These are phyloP conservation scores for Anniella stebbinsi DNA, from an alignment of 2,797 vertebrate species.

Conservation along the genomic window DNA sequence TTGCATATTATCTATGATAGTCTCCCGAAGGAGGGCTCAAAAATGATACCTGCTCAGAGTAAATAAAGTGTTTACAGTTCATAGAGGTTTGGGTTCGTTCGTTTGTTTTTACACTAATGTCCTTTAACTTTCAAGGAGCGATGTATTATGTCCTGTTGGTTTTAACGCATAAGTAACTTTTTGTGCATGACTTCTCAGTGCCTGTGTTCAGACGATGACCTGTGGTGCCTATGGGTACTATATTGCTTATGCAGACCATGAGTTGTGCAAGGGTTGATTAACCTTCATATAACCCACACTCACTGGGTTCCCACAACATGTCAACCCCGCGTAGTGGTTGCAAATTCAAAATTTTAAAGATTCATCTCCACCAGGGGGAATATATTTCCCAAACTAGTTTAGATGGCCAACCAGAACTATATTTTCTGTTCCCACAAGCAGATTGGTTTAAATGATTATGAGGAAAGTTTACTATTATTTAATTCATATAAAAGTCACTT, in stretches of 20 bases:
- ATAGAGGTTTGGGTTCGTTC: background rate
- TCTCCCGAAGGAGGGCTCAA: background rate
- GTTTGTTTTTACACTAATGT: background rate
- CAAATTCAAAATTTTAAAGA: background rate
- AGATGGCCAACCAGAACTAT: background rate
- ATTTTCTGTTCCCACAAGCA: too few species aligned
- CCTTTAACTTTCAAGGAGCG: background rate
- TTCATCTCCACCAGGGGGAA: too few species aligned
- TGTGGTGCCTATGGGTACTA: too few species aligned
- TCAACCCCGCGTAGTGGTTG: too few species aligned
- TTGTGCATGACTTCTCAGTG: too few species aligned
- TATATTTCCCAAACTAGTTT: background rate
- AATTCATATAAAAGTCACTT: background rate
- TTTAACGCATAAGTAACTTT: too few species aligned
- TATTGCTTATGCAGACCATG: too few species aligned
- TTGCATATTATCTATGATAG: background rate
- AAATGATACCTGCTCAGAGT: background rate
- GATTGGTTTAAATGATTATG: background rate
- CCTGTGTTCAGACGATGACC: too few species aligned
- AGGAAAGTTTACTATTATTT: background rate
- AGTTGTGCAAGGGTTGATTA: too few species aligned
- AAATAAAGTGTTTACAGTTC: background rate
- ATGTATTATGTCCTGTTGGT: background rate
- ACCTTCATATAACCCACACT: too few species aligned
- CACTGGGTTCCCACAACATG: too few species aligned